phyloP scores from a whole-genome alignment of 2,888 invertebrate species.

The Leptarthrus brevirostris region DNA sequence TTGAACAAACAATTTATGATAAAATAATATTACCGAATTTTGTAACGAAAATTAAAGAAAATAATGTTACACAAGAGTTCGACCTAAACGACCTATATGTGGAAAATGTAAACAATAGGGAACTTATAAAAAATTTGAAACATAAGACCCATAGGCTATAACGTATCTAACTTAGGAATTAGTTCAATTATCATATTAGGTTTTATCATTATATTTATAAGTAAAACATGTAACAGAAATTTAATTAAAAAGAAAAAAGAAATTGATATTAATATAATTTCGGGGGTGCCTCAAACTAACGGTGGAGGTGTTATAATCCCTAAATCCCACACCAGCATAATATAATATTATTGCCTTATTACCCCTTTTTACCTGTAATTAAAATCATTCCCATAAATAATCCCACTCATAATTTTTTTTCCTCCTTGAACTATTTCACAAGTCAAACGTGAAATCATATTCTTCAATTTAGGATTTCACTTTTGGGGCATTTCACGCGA shows the following conservation, averaged over 20 bases:
- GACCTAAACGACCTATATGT: background rate
- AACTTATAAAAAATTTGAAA: background rate
- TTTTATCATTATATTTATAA: background rate
- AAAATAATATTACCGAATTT: background rate
- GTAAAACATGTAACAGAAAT: too few species aligned
- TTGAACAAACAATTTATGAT: background rate
- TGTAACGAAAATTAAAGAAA: background rate
- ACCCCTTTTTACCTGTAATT: too few species aligned
- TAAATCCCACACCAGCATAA: too few species aligned
- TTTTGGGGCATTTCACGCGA: too few species aligned
- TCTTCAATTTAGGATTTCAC: too few species aligned
- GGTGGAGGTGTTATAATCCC: background rate
- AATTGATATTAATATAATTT: too few species aligned
- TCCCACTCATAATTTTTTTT: too few species aligned
- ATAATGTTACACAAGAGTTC: background rate
- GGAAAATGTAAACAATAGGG: background rate
- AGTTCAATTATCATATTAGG: background rate
- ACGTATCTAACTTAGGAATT: background rate
- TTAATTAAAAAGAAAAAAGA: too few species aligned
- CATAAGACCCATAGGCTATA: background rate
- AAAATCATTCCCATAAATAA: too few species aligned
- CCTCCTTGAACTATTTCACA: too few species aligned
- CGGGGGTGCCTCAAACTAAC: background rate
- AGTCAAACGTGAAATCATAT: too few species aligned
- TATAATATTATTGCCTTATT: too few species aligned